Percentiles rank a stretch among this genome's conserved stretches.
Conservation (phyloP, 2,888 invertebrate species). For the Rhingia rostrata region DNA sequence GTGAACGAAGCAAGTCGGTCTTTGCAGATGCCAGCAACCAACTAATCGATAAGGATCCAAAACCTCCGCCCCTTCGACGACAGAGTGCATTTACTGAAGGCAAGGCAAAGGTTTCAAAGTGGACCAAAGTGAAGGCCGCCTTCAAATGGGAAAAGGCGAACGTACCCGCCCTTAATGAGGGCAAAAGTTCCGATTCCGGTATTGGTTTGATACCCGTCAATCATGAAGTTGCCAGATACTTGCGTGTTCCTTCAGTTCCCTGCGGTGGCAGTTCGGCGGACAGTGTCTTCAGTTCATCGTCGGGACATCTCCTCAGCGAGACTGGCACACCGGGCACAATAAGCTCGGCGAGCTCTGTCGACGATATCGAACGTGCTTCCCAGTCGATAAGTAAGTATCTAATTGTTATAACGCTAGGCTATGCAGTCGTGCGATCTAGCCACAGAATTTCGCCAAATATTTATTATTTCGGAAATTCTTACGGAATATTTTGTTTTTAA, state of each 20-base stretch:
- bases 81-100: conserved; percentile 82
- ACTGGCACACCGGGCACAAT: conserved; percentile 86
- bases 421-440: conserved; percentile 51
- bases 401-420: conserved; percentile 10
- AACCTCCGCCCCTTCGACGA: conserved; percentile 77
- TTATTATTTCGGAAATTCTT: conserved; percentile 26
- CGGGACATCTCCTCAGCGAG: conserved; percentile 83
- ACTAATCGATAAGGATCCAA: conserved; percentile 78
- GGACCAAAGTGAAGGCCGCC: conserved; percentile 95
- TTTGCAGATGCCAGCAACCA: conserved; percentile 86
- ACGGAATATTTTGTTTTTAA: conserved; percentile 35
- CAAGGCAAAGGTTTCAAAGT: conserved; percentile 87
- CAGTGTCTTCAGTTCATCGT: conserved; percentile 83
- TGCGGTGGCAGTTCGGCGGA: conserved; percentile 85
- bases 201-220: conserved; percentile 83
- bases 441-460: conserved; percentile 9
- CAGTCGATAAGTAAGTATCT: conserved; percentile 64
- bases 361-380: conserved; percentile 84
- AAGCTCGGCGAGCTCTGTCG: conserved; percentile 89
- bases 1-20: conserved; percentile 88
- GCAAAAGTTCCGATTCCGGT: conserved; percentile 81
- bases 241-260: conserved; percentile 83
- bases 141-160: conserved; percentile 93
- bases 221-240: conserved; percentile 84
- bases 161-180: conserved; percentile 81